Evolutionary conservation across 2,888 invertebrate genomes (phyloP).

Genomic region (Apeira syringaria): DNA sequence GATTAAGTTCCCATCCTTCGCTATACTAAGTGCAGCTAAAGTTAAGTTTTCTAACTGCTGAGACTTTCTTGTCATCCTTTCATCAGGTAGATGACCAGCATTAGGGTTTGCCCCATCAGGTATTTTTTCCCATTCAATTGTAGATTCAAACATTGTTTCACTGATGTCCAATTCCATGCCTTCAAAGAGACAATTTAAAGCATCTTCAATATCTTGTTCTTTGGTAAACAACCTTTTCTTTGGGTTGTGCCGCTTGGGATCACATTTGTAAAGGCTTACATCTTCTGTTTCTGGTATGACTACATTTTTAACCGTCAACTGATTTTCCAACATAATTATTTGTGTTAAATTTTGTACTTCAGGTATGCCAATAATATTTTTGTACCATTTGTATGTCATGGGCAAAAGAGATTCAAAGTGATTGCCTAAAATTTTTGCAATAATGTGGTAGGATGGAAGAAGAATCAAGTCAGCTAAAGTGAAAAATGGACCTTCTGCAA

Average conservation of each 20-base stretch:
- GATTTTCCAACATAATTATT: constrained; percentile 5
- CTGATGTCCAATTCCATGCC: constrained; percentile 67
- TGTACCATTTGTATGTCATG: constrained; percentile 86
- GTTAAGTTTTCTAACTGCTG: constrained; percentile 94
- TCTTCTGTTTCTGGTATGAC: constrained; percentile 77
- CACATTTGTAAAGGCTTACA: constrained; percentile 90
- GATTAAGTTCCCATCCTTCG: constrained; percentile 87
- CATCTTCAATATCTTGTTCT: constrained; percentile 89
- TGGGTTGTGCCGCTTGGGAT: constrained; percentile 90
- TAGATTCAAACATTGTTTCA: constrained; percentile 44
- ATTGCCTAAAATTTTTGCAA: constrained; percentile 74
- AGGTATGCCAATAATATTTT: constrained; percentile 48
- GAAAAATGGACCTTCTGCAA: constrained; percentile 92
- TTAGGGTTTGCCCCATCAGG: constrained; percentile 90
- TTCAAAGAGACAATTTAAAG: constrained; percentile 67
- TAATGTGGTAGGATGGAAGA: constrained; percentile 86
- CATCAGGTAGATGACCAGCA: constrained; percentile 90
- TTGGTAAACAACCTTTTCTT: constrained; percentile 89
- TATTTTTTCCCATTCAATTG: constrained; percentile 87
- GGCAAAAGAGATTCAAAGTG: constrained; percentile 79
- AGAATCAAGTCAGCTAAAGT: constrained; percentile 93
- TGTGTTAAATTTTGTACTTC: constrained; percentile 36
- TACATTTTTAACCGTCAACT: constrained; percentile 35
- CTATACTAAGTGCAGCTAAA: constrained; percentile 88
- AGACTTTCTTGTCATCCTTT: constrained; percentile 89